Base-by-base conservation (phyloP, 2,113 vertebrate species). In the Pelecanus crispus region DNA sequence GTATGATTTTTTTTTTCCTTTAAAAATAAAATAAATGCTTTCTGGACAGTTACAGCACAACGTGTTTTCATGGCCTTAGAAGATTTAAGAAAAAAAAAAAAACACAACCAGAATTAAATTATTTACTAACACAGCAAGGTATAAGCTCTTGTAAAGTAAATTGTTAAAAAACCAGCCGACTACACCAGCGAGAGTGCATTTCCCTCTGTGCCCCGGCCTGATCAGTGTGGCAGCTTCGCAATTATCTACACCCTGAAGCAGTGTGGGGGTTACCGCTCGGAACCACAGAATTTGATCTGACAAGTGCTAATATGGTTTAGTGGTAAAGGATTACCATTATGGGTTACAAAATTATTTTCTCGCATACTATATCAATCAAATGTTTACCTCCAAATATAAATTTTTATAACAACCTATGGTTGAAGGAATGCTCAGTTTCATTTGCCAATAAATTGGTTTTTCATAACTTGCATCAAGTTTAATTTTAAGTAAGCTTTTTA, bases 401-500 rank as follows among this genome's bases (percentile, higher is more conserved):
- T 97, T 97, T 97, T 97, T 98, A 97, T 97, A 96, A 95, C 98
- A 98, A 97, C 98, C 98, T 98, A 98, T 98, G 98, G 97, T 98
- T 97, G 98, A 97, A 98, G 97, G 97, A 98, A 98, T 98, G 98
- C 98, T 98, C 98, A 96, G 98, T 98, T 99, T 98, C 98, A 98
- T 98, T 98, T 98, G 98, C 98, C 98, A 98, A 98, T 99, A 98
- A 98, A 99, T 98, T 99, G 95, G 98, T 99, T 99, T 98, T 98
- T 99, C 98, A 99, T 99, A 99, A 99, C 99, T 99, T 99, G 99
- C 99, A 99, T 99, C 99, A 99, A 99, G 99, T 99, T 99, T 99
- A 98, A 98, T 98, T 98, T 99, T 98, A 95, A 98, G 97, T 98
- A 98, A 98, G 98, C 98, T 99, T 98, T 98, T 98, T 98, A 98